These are phyloP conservation scores for Drosophila kokeensis DNA, from an alignment of 2,888 invertebrate species.

Conservation along the genomic window DNA sequence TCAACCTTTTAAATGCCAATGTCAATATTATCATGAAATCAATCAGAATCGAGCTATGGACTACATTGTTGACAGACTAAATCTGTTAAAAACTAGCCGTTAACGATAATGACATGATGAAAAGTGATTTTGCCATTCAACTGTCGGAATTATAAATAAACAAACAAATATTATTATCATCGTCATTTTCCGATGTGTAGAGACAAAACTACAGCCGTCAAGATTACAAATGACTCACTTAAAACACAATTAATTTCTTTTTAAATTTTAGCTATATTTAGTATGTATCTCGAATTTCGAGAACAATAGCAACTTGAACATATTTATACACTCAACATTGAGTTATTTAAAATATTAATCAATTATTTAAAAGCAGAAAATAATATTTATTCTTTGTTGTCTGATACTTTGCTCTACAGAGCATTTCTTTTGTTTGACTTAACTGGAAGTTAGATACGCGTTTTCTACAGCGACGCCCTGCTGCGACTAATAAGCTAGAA, in stretches of 20 bases:
- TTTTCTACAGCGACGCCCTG: constrained; percentile 27
- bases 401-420: constrained; percentile 4
- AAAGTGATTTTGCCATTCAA: constrained; percentile 10
- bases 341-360: neutral
- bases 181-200: constrained; percentile 6
- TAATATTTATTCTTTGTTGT: too few relatives aligned
- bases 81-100: constrained; percentile 8
- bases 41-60: constrained; percentile 10
- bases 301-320: neutral
- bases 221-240: constrained; percentile 27
- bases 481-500: constrained; percentile 53
- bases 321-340: constrained; percentile 1
- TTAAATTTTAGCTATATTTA: neutral
- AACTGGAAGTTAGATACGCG: constrained; percentile 52
- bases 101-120: constrained; percentile 18
- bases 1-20: neutral
- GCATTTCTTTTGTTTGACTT: constrained; percentile 24
- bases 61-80: constrained; percentile 13
- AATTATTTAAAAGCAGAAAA: neutral
- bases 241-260: neutral
- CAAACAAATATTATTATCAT: constrained; percentile 20
- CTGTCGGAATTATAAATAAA: constrained; percentile 28
- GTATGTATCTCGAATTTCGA: neutral
- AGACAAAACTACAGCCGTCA: neutral
- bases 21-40: constrained; percentile 10